phyloP scores from a whole-genome alignment of 2,888 invertebrate genomes.

The Zaprionus bogoriensis region DNA sequence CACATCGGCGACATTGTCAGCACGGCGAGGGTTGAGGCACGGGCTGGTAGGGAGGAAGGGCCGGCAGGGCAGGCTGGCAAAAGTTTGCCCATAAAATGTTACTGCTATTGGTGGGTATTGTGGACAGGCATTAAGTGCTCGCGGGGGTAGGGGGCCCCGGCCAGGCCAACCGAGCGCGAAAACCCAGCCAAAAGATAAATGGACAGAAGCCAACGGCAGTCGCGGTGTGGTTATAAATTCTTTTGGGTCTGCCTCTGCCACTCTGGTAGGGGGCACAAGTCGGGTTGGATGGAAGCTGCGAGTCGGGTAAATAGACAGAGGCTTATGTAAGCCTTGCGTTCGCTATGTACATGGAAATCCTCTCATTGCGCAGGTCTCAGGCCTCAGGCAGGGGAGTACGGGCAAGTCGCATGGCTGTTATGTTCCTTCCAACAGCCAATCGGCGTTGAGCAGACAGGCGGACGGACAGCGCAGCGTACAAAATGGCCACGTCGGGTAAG shows the following conservation, averaged over 20 bases:
- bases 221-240: slow-evolving; percentile 62
- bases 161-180: slow-evolving; percentile 31
- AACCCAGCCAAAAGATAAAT: slow-evolving; percentile 68
- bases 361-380: slow-evolving; percentile 61
- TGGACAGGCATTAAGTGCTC: slow-evolving; percentile 20
- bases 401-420: slow-evolving; percentile 30
- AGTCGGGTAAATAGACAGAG: slow-evolving; percentile 20
- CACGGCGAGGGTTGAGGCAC: no score
- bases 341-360: slow-evolving; percentile 50
- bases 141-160: slow-evolving; percentile 29
- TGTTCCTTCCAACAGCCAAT: slow-evolving; percentile 61
- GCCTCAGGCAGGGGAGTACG: neutral
- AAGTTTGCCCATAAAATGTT: slow-evolving; percentile 80
- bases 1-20: slow-evolving; percentile 70
- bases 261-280: no score
- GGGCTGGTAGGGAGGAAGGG: neutral
- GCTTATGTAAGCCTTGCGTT: slow-evolving; percentile 46
- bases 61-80: slow-evolving; percentile 6
- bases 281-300: slow-evolving; percentile 44
- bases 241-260: slow-evolving; percentile 11
- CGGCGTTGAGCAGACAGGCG: slow-evolving; percentile 20
- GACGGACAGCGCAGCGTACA: slow-evolving; percentile 28
- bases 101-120: slow-evolving; percentile 77
- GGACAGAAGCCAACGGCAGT: slow-evolving; percentile 79
- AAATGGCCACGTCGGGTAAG: slow-evolving; percentile 54